Base-by-base conservation (phyloP, 2,113 vertebrate species). In the Paedocypris sp. region DNA sequence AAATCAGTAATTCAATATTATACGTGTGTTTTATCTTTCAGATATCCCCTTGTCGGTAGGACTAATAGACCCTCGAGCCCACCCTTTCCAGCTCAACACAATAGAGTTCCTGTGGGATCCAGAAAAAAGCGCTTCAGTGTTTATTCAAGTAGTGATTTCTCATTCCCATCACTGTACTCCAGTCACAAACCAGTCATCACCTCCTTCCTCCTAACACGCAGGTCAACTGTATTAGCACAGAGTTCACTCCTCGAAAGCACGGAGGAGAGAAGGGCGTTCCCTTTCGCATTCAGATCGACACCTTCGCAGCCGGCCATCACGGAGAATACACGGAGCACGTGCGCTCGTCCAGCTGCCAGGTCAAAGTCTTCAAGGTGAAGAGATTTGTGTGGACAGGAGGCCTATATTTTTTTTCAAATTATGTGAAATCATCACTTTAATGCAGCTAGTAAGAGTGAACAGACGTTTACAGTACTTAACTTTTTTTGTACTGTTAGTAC, bases 351-450 rank as follows among this genome's bases (percentile, higher is more conserved):
- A 95, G 91, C 86, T 97, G 93, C 80, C 92, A 95, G 82, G 85
- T 97, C 83, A 97, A 95, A 83, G 94, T 97, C 51, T 97, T 97
- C 79, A 97, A 97, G 91, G 94, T 97, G n/a, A n/a, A 80, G 45
- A 80, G 10, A 8, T 9, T 29, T 15, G 15, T 18, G 4, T 13
- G 4, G 26, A 48, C 26, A n/a, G n/a, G n/a, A n/a, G n/a, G n/a
- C n/a, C n/a, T n/a, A n/a, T n/a, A n/a, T n/a, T n/a, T n/a, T n/a
- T n/a, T n/a, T n/a, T n/a, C n/a, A n/a, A n/a, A n/a, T n/a, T n/a
- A n/a, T n/a, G n/a, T n/a, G n/a, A n/a, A n/a, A n/a, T n/a, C n/a
- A n/a, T n/a, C n/a, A n/a, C n/a, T n/a, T n/a, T n/a, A n/a, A n/a
- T n/a, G n/a, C n/a, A n/a, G n/a, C n/a, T n/a, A n/a, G n/a, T n/a